Conservation (phyloP, 2,113 vertebrate genomes). For the Coregonus clupeaformis region DNA sequence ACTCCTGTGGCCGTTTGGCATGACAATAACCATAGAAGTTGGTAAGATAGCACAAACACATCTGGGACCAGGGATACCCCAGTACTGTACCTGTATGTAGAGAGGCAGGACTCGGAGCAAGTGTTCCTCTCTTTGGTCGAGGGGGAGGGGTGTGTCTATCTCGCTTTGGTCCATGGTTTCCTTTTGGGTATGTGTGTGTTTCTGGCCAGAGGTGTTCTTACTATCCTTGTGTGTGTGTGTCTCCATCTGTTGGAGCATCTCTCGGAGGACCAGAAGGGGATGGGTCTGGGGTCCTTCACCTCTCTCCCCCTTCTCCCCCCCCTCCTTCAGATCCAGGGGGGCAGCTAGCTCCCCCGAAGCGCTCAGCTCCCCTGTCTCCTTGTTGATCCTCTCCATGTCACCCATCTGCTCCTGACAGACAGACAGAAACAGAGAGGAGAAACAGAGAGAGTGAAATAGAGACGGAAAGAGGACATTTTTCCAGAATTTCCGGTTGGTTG, state of each 20-base stretch:
- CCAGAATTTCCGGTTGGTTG: too few species aligned
- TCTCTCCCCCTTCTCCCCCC: neutral
- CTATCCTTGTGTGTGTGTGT: constrained; percentile 5
- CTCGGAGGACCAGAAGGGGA: constrained; percentile 47
- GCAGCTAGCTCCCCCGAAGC: constrained; percentile 65
- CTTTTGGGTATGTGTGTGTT: neutral
- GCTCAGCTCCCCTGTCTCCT: constrained; percentile 72
- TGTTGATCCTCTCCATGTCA: constrained; percentile 67
- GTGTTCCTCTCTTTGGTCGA: constrained; percentile 43
- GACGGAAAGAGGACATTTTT: neutral
- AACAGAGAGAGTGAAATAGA: neutral
- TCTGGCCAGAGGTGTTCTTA: too few species aligned
- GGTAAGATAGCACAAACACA: too few species aligned
- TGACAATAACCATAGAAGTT: too few species aligned
- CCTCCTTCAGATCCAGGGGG: constrained; percentile 45
- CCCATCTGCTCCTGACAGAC: constrained; percentile 34
- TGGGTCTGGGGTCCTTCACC: constrained; percentile 31
- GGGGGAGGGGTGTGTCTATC: neutral
- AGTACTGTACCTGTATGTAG: constrained; percentile 70
- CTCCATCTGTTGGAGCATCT: constrained; percentile 59
- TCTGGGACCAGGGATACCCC: neutral
- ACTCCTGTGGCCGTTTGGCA: too few species aligned
- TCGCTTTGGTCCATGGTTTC: constrained; percentile 16
- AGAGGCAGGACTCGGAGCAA: constrained; percentile 60
- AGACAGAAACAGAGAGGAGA: neutral